These are phyloP conservation scores for Tragelaphus buxtoni DNA, from an alignment of 2,113 vertebrate genomes.

Conservation along the genomic window DNA sequence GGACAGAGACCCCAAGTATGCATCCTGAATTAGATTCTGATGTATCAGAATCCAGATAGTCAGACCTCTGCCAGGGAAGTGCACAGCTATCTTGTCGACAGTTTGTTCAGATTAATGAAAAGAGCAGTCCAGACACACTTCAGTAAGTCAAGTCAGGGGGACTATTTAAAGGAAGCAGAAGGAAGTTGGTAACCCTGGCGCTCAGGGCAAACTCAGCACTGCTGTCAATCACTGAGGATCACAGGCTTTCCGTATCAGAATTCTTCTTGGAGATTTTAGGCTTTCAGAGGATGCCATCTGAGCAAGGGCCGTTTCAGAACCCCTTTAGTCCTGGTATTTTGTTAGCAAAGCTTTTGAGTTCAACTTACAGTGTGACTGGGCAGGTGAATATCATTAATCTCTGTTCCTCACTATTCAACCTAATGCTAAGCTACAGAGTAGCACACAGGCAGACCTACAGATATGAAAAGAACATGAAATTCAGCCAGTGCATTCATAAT, in stretches of 20 bases:
- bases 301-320: background rate
- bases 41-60: background rate
- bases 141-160: background rate
- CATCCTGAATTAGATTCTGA: background rate
- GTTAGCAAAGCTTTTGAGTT: background rate
- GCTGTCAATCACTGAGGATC: background rate
- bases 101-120: background rate
- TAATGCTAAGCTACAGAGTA: background rate
- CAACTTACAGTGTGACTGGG: background rate
- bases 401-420: background rate
- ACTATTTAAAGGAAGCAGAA: background rate
- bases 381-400: background rate
- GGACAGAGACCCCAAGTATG: background rate
- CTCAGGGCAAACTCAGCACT: background rate
- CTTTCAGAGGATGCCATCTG: background rate
- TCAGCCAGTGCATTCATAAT: background rate
- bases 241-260: background rate
- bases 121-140: background rate
- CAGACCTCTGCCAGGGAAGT: background rate
- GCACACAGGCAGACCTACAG: background rate
- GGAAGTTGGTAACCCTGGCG: accelerated
- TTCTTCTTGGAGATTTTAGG: background rate
- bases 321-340: background rate
- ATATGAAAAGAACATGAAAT: background rate
- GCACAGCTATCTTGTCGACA: background rate